Evolutionary conservation across 2,113 vertebrate genomes (phyloP), one percentile per base, ranked within the genome.

Genomic region (Urocolius indicus): DNA sequence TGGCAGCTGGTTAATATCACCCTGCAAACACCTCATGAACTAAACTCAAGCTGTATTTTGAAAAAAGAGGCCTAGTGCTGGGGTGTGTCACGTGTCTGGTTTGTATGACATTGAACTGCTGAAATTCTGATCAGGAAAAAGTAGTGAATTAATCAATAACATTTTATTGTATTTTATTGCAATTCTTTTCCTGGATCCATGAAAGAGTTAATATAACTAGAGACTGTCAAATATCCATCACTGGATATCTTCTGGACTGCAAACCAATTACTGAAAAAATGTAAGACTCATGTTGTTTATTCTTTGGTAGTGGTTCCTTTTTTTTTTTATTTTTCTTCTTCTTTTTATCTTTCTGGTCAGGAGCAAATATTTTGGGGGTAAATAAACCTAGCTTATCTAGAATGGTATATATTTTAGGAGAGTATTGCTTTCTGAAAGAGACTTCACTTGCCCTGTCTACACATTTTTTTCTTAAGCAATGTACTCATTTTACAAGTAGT

Each of bases 1-100:
- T 88, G 93, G 72, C 94, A 97, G 82, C 75, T 96, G 94, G 76
- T 30, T 92, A 87, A 78, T 74, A 68, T 79, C 19, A 24, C 36
- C 68, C 88, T 93, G 57, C 21, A 71, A 89, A 52, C 27, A 81
- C 72, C 48, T 96, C 59, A 20, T 27, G 75, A 88, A 52, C 29
- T 72, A 68, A 95, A 86, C 81, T 68, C 48, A 57, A 57, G 11
- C 38, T 72, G 57, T 29, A 51, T 83, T 95, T 87, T 77, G 59
- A 63, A 68, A 90, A 77, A 88, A 83, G 48, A 67, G 5, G 32
- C 26, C 32, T 62, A 11, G 24, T 59, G 17, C 5, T 79, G 43
- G 27, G 4, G 1, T 58, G 29, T 43, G 34, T 74, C 23, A 21
- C 0, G 0, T 29, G 32, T 69, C 48, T 55, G 10, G 5, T 66